Base-by-base conservation (phyloP, 2,888 invertebrate genomes). In the Hetaerina titia region DNA sequence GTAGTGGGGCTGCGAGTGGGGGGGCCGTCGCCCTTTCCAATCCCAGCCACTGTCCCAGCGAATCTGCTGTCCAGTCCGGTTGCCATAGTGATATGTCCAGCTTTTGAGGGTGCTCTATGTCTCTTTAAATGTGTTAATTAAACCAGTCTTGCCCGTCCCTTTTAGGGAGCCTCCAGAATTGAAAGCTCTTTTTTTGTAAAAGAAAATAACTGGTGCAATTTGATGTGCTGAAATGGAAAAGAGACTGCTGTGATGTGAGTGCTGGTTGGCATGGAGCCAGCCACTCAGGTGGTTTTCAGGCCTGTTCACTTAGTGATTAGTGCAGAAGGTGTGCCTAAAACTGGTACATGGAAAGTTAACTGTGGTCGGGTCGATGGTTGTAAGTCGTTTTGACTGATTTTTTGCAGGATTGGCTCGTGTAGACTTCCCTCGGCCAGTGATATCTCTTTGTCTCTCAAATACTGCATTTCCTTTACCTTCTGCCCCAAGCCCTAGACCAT, bases 61-160 rank as follows among this genome's bases (percentile, higher is more conserved):
- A 92, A 56, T 57, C 92, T 56, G 69, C 45, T 56, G 57, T 74
- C 69, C 92, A 92, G 92, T 45, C 64, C 31, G 92, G 92, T 45
- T 92, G 92, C 92, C 92, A 56, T 17, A 92, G 92, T 74, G 92
- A 92, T 74, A 92, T 92, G 92, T 92, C 92, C 92, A 92, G 92
- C 92, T 92, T 92, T 60, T 92, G 92, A 92, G 92, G 92, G 92
- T 92, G 92, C 92, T 92, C 92, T 81, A 25, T 89, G 57, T 89
- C 89, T 92, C 56, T 69, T 92, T 69, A 92, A 64, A 92, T 92
- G 64, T 74, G 92, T 92, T 74, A 63, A 81, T 81, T 63, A 90
- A 74, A 92, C 64, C 92, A 74, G 92, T 92, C 92, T 92, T 92
- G 92, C 92, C 92, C 92, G 92, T 92, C 92, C 92, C 92, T 92